Evolutionary conservation across 1,140 invertebrate genomes (phyloP).

Genomic region (Bombus terrestris): DNA sequence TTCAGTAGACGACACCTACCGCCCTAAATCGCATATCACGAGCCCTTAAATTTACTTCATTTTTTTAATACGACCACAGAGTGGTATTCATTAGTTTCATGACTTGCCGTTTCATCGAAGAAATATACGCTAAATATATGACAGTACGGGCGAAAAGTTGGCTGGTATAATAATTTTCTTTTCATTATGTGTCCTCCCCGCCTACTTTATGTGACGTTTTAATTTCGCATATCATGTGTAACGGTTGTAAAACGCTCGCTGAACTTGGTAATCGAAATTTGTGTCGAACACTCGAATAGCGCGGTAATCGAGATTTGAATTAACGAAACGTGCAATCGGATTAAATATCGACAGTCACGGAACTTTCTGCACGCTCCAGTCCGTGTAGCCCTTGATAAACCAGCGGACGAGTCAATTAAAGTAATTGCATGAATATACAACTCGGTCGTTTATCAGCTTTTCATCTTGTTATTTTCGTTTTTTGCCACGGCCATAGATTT

Average conservation of each 20-base stretch:
- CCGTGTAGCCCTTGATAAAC: not conserved
- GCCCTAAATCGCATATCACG: not conserved
- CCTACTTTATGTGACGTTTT: slow-evolving; percentile 58
- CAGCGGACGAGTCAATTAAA: slow-evolving; percentile 15
- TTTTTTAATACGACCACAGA: not conserved
- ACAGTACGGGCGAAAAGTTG: slow-evolving; percentile 21
- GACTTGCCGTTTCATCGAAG: not conserved
- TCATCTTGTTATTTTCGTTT: not conserved
- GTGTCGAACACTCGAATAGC: not conserved
- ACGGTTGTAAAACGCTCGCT: not conserved
- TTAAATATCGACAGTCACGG: slow-evolving; percentile 17
- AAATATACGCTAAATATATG: not conserved
- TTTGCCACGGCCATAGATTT: not conserved
- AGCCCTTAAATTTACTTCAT: not conserved
- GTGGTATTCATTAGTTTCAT: not conserved
- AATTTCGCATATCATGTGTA: slow-evolving; percentile 54
- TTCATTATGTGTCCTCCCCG: slow-evolving; percentile 30
- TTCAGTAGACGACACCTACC: not conserved
- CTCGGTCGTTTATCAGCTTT: not conserved
- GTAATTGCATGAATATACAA: slow-evolving; percentile 37
- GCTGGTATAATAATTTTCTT: slow-evolving; percentile 43
- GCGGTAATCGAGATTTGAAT: slow-evolving; percentile 44
- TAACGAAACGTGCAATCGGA: slow-evolving; percentile 2
- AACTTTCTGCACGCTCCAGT: not conserved
- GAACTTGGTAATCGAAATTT: not conserved